A percentile compares a stretch with the other conserved stretches of the same genome.
Evolutionary conservation across 2,888 invertebrate genomes (phyloP).

Genomic region (Polyommatus iphigenia): DNA sequence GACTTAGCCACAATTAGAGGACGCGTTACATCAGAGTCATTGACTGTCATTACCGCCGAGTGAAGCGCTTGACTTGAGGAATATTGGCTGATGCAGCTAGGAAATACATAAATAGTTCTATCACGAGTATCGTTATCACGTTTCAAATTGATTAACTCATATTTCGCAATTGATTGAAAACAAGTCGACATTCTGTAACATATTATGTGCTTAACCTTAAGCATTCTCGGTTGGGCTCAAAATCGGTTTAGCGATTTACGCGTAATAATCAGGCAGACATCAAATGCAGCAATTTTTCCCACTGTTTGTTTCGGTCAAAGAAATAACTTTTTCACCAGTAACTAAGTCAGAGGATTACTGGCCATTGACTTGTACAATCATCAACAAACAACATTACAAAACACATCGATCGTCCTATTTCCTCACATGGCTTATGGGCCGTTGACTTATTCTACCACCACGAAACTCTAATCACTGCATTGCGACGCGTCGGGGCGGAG

Average conservation of each 20-base stretch:
- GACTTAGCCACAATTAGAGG: slow-evolving; percentile 34
- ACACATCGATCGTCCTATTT: neutral
- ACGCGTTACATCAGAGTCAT: slow-evolving; percentile 25
- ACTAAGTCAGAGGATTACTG: neutral
- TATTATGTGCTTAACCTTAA: too few species aligned
- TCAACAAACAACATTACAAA: neutral
- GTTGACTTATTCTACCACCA: neutral
- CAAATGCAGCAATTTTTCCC: neutral
- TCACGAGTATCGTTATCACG: too few species aligned
- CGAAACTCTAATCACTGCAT: slow-evolving; percentile 1
- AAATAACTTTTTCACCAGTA: too few species aligned
- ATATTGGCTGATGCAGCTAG: neutral
- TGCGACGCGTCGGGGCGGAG: slow-evolving; percentile 10
- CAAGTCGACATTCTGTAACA: neutral
- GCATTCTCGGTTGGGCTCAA: too few species aligned
- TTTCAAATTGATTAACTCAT: too few species aligned
- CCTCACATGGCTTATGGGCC: neutral
- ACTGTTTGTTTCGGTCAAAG: neutral
- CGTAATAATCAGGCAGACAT: neutral
- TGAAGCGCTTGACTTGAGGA: neutral
- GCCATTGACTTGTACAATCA: neutral
- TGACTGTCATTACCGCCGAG: slow-evolving; percentile 22
- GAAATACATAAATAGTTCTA: too few species aligned
- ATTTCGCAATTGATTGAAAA: neutral
- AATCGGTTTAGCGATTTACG: too few species aligned